These are phyloP conservation scores for Drosophila sulfurigaster DNA, from an alignment of 1,140 invertebrate species.

Conservation along the genomic window DNA sequence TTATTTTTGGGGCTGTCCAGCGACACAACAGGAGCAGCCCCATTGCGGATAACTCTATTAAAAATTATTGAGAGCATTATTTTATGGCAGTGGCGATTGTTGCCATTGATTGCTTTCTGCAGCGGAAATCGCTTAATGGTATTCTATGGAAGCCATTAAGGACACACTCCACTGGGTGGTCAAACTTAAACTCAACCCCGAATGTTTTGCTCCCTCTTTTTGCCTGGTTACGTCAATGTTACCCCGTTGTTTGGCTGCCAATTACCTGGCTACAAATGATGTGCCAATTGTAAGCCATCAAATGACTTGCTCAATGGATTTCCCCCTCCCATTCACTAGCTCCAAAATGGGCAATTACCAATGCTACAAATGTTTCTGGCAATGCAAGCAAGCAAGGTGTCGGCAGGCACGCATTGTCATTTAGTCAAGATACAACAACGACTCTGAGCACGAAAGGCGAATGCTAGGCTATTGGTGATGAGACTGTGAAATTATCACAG, in stretches of 20 bases:
- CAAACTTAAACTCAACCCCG: conserved; percentile 5
- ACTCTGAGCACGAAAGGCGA: conserved; percentile 24
- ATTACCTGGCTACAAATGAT: conserved; percentile 60
- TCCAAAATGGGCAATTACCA: conserved; percentile 62
- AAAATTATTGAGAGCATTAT: conserved; percentile 51
- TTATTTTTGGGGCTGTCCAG: not conserved
- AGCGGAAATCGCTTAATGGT: conserved; percentile 53
- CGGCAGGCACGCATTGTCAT: conserved; percentile 77
- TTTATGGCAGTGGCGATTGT: conserved; percentile 30
- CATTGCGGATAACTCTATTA: conserved; percentile 71
- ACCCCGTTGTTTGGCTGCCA: conserved; percentile 18
- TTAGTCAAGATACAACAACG: conserved; percentile 47
- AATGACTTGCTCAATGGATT: conserved; percentile 16
- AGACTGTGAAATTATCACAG: conserved; percentile 2
- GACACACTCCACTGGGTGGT: conserved; percentile 28
- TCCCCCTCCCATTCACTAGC: conserved; percentile 2
- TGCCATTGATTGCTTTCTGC: conserved; percentile 43
- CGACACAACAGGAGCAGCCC: conserved; percentile 39
- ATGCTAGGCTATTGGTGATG: conserved; percentile 7
- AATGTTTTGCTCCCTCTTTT: not conserved
- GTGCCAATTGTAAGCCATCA: conserved; percentile 69
- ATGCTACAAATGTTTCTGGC: conserved; percentile 55
- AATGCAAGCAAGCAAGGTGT: conserved; percentile 63
- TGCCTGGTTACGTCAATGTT: conserved; percentile 49
- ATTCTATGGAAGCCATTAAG: conserved; percentile 48